Conservation (phyloP, 2,797 vertebrate species). For the Corythornis leucogaster region DNA sequence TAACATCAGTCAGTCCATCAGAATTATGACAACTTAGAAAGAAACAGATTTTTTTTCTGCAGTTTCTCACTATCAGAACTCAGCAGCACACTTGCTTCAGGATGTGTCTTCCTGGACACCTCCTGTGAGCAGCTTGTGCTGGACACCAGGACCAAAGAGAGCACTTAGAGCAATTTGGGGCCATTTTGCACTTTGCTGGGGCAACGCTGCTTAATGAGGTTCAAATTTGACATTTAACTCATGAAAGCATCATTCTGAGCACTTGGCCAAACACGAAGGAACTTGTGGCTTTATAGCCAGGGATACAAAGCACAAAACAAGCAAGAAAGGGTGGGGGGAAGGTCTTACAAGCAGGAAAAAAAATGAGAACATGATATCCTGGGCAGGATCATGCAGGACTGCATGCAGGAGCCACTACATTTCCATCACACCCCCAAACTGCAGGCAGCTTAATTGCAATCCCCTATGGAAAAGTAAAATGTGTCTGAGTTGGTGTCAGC, state of each 20-base stretch:
- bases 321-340: neutral
- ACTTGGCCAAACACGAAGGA: neutral
- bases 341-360: neutral
- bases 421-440: neutral
- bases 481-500: accelerated
- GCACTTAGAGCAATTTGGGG: neutral
- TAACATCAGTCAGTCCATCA: neutral
- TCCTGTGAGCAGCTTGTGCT: neutral
- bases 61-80: neutral
- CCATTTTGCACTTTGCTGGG: neutral
- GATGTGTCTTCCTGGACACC: neutral
- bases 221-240: neutral
- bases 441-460: neutral
- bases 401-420: accelerated
- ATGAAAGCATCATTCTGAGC: neutral
- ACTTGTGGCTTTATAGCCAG: neutral
- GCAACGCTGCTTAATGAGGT: neutral
- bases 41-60: neutral
- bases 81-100: neutral
- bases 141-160: neutral
- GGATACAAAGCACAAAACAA: neutral
- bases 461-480: neutral
- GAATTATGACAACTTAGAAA: neutral
- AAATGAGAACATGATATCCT: neutral
- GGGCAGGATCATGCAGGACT: neutral